Evolutionary conservation across 30 jellyfish, hydroid and myxozoan genomes (phyloP).

Genomic region (Mastigias papua): DNA sequence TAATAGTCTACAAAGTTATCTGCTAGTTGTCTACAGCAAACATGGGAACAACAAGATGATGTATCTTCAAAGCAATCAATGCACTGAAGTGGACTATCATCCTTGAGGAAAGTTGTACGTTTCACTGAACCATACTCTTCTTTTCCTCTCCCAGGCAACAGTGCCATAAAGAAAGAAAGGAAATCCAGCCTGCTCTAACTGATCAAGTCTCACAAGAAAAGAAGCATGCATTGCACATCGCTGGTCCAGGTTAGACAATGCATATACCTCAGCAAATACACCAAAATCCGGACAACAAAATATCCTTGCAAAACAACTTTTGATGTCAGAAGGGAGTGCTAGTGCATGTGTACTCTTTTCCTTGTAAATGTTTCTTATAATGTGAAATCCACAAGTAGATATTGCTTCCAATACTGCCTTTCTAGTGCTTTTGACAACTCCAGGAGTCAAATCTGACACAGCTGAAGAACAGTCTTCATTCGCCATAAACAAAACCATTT

Average conservation of each 20-base stretch:
- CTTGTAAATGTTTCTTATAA: not conserved
- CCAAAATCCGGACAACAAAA: conserved; percentile 13
- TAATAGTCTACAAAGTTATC: too few relatives aligned
- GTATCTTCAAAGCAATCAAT: conserved; percentile 6
- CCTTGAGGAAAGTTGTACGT: not conserved
- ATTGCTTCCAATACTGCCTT: conserved; percentile 13
- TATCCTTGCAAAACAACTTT: not conserved
- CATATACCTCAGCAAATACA: conserved; percentile 18
- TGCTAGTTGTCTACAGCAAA: conserved; percentile 5
- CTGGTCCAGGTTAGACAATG: not conserved
- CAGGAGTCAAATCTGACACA: not conserved
- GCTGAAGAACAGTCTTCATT: not conserved
- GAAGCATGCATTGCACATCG: not conserved
- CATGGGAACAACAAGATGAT: not conserved
- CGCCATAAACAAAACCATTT: conserved; percentile 14
- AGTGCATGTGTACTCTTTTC: not conserved
- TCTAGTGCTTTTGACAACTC: not conserved
- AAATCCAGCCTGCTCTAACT: conserved; percentile 9
- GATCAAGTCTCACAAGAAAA: not conserved
- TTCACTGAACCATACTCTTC: conserved; percentile 12
- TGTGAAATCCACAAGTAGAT: conserved; percentile 7
- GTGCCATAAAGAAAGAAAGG: conserved; percentile 13
- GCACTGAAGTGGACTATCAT: not conserved
- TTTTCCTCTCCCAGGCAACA: conserved; percentile 23
- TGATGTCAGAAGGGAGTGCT: too few relatives aligned